These are phyloP conservation scores for Salvelinus alpinus DNA, from an alignment of 2,113 vertebrate genomes.

Conservation along the genomic window DNA sequence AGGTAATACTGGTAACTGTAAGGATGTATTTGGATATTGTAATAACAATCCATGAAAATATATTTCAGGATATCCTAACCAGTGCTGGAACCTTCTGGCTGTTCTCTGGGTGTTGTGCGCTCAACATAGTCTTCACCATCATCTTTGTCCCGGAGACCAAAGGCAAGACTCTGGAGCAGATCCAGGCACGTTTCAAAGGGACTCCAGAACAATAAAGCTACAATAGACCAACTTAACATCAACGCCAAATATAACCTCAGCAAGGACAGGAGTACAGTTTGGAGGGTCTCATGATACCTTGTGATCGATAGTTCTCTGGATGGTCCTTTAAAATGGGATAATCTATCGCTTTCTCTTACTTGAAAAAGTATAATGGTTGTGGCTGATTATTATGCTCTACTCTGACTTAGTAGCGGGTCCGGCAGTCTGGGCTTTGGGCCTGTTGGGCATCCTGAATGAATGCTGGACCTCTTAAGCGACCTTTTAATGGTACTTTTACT, in stretches of 20 bases:
- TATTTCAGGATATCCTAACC: conserved; percentile 75
- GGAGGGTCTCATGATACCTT: too few relatives aligned
- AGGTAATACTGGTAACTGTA: not conserved
- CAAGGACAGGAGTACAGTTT: too few relatives aligned
- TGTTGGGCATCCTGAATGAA: too few relatives aligned
- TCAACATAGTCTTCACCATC: conserved; percentile 81
- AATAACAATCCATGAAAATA: not conserved
- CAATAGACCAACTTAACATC: not conserved
- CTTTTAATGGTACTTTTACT: too few relatives aligned
- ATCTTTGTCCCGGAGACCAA: conserved; percentile 87
- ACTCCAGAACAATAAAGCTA: conserved; percentile 41
- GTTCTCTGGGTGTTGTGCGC: conserved; percentile 78
- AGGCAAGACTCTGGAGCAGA: conserved; percentile 89
- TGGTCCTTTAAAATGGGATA: too few relatives aligned
- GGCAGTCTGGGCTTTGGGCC: too few relatives aligned
- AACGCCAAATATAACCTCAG: not conserved
- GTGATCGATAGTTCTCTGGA: too few relatives aligned
- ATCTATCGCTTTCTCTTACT: too few relatives aligned
- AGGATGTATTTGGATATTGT: not conserved
- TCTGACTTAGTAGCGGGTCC: too few relatives aligned
- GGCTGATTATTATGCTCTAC: too few relatives aligned
- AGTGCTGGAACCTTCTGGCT: conserved; percentile 89
- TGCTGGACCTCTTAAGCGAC: too few relatives aligned
- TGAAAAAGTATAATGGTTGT: too few relatives aligned
- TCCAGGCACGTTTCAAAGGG: conserved; percentile 81